Evolutionary conservation across 1,140 invertebrate species (phyloP), one percentile per base, ranked within the genome.

Genomic region (Ectropis grisescens): DNA sequence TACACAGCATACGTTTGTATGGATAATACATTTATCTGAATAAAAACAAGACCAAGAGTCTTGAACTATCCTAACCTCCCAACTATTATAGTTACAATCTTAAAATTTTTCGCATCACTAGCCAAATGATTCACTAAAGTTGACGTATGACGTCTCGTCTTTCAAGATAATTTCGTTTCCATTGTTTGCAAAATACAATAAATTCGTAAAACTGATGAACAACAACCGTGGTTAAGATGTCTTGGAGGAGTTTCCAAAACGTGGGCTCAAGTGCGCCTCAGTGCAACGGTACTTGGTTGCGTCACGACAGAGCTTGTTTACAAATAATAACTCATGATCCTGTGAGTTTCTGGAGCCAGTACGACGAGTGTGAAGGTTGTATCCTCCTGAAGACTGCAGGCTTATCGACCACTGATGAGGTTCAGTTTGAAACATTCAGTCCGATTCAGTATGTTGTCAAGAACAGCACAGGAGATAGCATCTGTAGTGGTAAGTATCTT

Each of bases 241-340:
- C 41, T 11, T 44, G 54, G 15, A 54, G 50, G 11, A 41, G 59
- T 38, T 75, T 70, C 35, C 50, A 70, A 39, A 80, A 80, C 38
- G 56, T 76, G 7, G 75, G 75, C 12, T 39, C 65, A 6, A 65
- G 57, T 14, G 55, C 64, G 34, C 41, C 57, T 14, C 34, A 67
- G 8, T 80, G 75, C 36, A 58, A 60, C 36, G 56, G 54, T n/a
- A 47, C 41, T 19, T 4, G 27, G 25, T 49, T 80, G 24, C 50
- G 43, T 19, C 71, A 60, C 32, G 75, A 80, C 29, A 54, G 75
- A 55, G 75, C 75, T 30, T 80, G 75, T 53, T 60, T 76, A 48
- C 47, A 68, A 51, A 53, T 80, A 22, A 31, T 56, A 13, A 62
- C 70, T n/a, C 47, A 55, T 9, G 47, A 62, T 36, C 33, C 44